Evolutionary conservation across 2,888 invertebrate species (phyloP), one percentile per base, ranked within the genome.

Genomic region (Pharmacophagus antenor): DNA sequence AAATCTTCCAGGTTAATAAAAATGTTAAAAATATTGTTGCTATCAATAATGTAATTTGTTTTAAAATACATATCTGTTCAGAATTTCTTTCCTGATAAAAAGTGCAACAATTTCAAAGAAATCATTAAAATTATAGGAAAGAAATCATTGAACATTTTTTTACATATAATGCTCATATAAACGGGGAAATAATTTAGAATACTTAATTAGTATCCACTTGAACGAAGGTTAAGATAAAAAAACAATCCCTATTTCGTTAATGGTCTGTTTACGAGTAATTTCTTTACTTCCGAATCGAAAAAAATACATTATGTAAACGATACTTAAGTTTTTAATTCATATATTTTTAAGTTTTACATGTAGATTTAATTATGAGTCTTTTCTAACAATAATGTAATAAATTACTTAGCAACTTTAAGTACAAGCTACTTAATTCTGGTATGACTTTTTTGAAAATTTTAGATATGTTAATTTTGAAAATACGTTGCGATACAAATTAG

Each of bases 141-240:
- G 2, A 12, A 1, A 15, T 22, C 8, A n/a, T n/a, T 21, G 12
- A 47, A 21, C n/a, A 21, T 47, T 22, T 47, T 21, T 47, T 21
- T 21, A 22, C n/a, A n/a, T 47, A 37, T 21, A 46, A n/a, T 15
- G 8, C 17, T 18, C 17, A 18, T 25, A 15, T 53, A 44, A 23
- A 53, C 23, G 17, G 20, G 53, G 42, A 44, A 53, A 42, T 8
- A 8, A 53, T 53, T 17, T 53, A 12, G 53, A 53, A 12, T 44
- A 23, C 10, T 17, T 23, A 53, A 42, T 53, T 25, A 18, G 15
- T 17, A 53, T 17, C 23, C 23, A 53, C 22, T 42, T 8, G 1
- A 44, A 42, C 22, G 53, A 53, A 53, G 53, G 53, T 22, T 44
- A 25, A 25, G 7, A 41, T 1, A 37, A 15, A 51, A 31, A 53